Percentiles rank a stretch among this genome's conserved stretches.
Evolutionary conservation across 2,113 vertebrate genomes (phyloP).

Genomic region (Daphoenositta chrysoptera): DNA sequence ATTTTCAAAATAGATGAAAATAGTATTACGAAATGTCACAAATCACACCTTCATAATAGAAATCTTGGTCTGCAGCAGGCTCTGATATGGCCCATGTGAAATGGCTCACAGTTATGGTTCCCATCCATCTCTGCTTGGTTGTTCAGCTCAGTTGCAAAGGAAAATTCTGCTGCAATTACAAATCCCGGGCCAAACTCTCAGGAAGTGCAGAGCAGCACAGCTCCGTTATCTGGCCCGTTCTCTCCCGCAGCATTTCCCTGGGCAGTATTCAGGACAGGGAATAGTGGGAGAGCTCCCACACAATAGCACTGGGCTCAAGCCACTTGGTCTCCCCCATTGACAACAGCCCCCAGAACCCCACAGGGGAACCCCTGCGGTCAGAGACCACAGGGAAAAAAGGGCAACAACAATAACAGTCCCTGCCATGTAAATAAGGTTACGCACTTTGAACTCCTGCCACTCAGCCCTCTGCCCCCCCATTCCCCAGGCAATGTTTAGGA

Average conservation of each 20-base stretch:
- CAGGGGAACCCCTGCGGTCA: not conserved
- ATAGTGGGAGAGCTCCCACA: not conserved
- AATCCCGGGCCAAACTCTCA: not conserved
- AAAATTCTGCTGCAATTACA: not conserved
- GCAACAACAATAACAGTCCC: not conserved
- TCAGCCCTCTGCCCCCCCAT: not conserved
- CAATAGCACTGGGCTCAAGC: rapidly evolving
- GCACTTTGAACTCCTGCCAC: not conserved
- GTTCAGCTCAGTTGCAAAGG: not conserved
- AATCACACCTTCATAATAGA: not conserved
- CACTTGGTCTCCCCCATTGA: not conserved
- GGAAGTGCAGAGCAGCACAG: not conserved
- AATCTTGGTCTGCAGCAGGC: not conserved
- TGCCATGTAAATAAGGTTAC: too few relatives aligned
- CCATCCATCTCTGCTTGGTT: not conserved
- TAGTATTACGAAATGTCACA: not conserved
- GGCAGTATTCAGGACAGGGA: rapidly evolving
- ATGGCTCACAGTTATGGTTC: not conserved
- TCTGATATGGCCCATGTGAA: not conserved
- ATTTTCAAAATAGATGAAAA: slow-evolving; percentile 27
- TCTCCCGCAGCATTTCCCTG: not conserved
- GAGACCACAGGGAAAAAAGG: not conserved
- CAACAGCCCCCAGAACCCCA: not conserved
- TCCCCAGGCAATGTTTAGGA: not conserved
- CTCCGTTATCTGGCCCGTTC: not conserved